These are phyloP conservation scores for Drosophila ananassae DNA, from an alignment of 1,140 invertebrate species.

Conservation along the genomic window DNA sequence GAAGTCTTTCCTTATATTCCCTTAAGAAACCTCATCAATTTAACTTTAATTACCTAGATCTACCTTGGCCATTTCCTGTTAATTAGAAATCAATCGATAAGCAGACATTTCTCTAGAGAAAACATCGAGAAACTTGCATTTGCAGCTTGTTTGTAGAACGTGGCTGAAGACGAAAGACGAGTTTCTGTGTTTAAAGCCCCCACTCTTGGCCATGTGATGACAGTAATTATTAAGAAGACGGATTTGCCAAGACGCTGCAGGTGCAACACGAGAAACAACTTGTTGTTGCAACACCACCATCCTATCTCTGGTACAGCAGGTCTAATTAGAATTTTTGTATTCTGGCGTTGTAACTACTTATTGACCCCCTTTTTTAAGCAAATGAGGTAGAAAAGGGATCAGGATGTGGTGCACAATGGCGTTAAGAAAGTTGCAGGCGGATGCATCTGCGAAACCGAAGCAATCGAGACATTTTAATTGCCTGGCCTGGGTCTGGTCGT, in stretches of 20 bases:
- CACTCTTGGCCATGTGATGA: constrained; percentile 38
- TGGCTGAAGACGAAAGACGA: constrained; percentile 44
- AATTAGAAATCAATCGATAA: constrained; percentile 73
- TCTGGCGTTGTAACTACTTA: constrained; percentile 26
- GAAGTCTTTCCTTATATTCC: too few species aligned
- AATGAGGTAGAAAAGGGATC: constrained; percentile 37
- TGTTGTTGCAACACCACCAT: constrained; percentile 29
- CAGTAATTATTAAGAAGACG: constrained; percentile 78
- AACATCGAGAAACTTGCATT: constrained; percentile 34
- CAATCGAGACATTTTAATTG: constrained; percentile 57
- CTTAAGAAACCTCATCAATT: neutral
- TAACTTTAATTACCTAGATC: constrained; percentile 17
- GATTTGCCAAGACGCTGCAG: constrained; percentile 61
- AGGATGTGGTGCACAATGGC: constrained; percentile 50
- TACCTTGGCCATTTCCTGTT: constrained; percentile 37
- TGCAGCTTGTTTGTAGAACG: constrained; percentile 60
- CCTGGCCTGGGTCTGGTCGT: constrained; percentile 43
- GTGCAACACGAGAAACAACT: constrained; percentile 1
- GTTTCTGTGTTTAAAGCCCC: constrained; percentile 51
- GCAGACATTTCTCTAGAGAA: constrained; percentile 49
- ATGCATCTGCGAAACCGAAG: constrained; percentile 48
- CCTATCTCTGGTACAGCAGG: constrained; percentile 28
- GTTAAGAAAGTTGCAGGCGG: constrained; percentile 75
- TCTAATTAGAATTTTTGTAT: constrained; percentile 51
- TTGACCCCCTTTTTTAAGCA: constrained; percentile 23